Conservation (phyloP, 2,113 vertebrate species). For the Xyliphius kryptos region DNA sequence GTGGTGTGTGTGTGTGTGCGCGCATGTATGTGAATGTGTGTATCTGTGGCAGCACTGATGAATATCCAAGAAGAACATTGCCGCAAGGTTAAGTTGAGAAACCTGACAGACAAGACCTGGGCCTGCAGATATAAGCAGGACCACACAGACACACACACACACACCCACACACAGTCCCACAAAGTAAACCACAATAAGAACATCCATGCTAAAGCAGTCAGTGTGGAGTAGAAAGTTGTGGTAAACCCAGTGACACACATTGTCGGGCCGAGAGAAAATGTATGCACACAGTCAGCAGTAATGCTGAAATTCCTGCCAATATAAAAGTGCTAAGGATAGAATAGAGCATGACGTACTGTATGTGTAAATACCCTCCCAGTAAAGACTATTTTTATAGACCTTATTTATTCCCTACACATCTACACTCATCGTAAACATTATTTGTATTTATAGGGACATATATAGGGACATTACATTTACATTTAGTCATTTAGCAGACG, state of each 20-base stretch:
- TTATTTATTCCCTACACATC: background rate
- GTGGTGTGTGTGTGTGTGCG: conserved; percentile 23
- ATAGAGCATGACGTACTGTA: conserved; percentile 2
- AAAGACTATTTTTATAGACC: background rate
- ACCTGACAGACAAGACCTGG: conserved; percentile 63
- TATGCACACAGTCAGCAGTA: too few relatives aligned
- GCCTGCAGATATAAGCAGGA: conserved; percentile 44
- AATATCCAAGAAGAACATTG: conserved; percentile 48
- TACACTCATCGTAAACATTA: background rate
- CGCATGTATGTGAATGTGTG: conserved; percentile 32
- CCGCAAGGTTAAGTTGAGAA: conserved; percentile 55
- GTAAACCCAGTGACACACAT: background rate
- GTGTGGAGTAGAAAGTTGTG: background rate
- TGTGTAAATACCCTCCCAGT: conserved; percentile 24
- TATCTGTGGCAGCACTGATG: conserved; percentile 49
- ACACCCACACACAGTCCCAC: conserved; percentile 8
- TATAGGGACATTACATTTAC: too few relatives aligned
- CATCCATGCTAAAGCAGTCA: conserved; percentile 3
- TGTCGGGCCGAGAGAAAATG: too few relatives aligned
- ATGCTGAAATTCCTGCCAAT: too few relatives aligned
- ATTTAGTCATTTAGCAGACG: background rate
- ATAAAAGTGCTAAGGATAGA: background rate
- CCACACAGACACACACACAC: conserved; percentile 32
- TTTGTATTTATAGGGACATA: too few relatives aligned
- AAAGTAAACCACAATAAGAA: conserved; percentile 24